Percentiles rank a stretch among this genome's conserved stretches.
Evolutionary conservation across 2,113 vertebrate genomes (phyloP).

Genomic region (Pelmatolapia mariae): DNA sequence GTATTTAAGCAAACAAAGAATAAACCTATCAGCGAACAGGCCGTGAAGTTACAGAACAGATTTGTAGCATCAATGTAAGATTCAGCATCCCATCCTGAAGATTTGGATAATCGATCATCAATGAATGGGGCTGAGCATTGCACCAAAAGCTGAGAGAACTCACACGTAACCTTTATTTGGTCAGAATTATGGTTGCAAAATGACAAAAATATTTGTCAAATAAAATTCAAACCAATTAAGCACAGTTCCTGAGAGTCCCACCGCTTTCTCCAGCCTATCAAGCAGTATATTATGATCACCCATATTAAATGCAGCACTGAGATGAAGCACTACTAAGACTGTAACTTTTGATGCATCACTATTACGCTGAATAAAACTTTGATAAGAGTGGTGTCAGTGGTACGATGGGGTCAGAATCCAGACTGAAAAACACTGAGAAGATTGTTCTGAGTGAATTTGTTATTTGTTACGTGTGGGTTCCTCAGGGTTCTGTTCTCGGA

Average conservation of each 20-base stretch:
- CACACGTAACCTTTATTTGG: background rate
- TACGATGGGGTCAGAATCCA: background rate
- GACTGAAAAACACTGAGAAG: background rate
- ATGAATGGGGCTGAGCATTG: background rate
- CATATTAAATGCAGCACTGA: background rate
- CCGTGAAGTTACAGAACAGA: rapidly evolving
- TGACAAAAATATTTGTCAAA: rapidly evolving
- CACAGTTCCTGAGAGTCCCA: background rate
- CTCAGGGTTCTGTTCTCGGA: background rate
- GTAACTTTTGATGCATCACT: background rate
- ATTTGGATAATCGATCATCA: background rate
- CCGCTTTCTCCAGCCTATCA: rapidly evolving
- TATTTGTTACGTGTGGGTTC: background rate
- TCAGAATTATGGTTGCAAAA: rapidly evolving
- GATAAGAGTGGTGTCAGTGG: background rate
- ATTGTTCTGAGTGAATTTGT: background rate
- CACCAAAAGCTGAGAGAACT: no score
- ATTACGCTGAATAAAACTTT: background rate
- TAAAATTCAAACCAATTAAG: background rate
- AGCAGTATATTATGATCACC: background rate
- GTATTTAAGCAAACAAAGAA: background rate
- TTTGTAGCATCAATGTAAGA: background rate
- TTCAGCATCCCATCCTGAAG: background rate
- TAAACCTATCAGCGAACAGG: background rate
- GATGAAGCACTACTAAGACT: rapidly evolving